phyloP scores from a whole-genome alignment of 1,140 invertebrate species.

The Drosophila yakuba region DNA sequence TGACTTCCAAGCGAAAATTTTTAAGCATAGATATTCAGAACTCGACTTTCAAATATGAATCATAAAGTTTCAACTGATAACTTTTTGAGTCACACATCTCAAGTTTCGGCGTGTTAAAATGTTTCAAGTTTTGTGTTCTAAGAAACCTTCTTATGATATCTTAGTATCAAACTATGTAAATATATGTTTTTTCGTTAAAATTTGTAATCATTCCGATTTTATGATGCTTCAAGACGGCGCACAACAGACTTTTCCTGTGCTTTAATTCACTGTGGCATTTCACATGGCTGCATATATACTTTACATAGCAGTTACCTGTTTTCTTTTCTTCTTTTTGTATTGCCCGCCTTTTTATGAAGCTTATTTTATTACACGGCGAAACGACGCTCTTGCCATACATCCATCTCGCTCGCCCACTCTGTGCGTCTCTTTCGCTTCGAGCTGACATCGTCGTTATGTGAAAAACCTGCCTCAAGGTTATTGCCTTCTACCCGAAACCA shows the following conservation, averaged over 20 bases:
- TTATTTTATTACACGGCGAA: conserved; percentile 44
- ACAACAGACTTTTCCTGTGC: conserved; percentile 20
- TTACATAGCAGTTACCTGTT: conserved; percentile 36
- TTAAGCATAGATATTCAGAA: not conserved
- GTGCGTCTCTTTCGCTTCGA: conserved; percentile 23
- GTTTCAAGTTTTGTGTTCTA: too few species aligned
- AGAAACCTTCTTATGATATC: too few species aligned
- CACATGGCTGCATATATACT: conserved; percentile 22
- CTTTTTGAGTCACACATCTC: conserved; percentile 4
- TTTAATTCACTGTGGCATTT: conserved; percentile 30
- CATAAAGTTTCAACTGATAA: not conserved
- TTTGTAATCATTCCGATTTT: conserved; percentile 22
- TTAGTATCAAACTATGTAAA: too few species aligned
- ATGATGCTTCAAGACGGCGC: conserved; percentile 4
- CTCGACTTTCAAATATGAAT: too few species aligned
- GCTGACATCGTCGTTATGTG: conserved; percentile 53
- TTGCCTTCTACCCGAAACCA: conserved; percentile 68
- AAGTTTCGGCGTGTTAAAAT: not conserved
- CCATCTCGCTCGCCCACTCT: conserved; percentile 1
- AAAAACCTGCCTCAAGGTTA: conserved; percentile 82
- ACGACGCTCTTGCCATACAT: conserved; percentile 5
- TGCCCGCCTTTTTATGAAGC: conserved; percentile 50
- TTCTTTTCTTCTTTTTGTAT: conserved; percentile 9
- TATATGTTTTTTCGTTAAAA: not conserved
- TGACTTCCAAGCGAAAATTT: too few species aligned